These are phyloP conservation scores for Ursus arctos DNA, from an alignment of 2,113 vertebrate species.

Conservation along the genomic window DNA sequence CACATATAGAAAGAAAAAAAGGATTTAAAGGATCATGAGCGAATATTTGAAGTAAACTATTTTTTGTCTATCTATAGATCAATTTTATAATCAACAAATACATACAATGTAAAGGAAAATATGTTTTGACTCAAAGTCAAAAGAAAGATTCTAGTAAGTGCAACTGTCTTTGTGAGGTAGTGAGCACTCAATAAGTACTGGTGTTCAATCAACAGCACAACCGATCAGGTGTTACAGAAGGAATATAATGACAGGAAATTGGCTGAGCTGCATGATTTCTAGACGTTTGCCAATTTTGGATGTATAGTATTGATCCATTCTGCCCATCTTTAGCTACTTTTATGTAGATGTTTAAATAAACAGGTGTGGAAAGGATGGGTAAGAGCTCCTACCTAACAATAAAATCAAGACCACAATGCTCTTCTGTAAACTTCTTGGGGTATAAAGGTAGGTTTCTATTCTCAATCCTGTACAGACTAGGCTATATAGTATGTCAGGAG, in stretches of 20 bases:
- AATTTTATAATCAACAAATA: background rate
- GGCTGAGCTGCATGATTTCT: background rate
- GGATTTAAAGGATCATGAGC: background rate
- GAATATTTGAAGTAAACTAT: background rate
- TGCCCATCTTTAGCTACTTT: background rate
- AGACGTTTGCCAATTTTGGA: background rate
- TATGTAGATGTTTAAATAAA: background rate
- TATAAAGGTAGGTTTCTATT: background rate
- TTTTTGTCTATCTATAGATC: background rate
- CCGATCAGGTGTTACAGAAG: background rate
- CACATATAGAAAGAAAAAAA: background rate
- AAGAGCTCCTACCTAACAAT: background rate
- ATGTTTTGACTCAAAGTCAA: background rate
- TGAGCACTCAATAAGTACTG: background rate
- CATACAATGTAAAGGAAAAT: background rate
- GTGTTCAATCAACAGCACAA: background rate
- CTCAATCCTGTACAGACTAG: background rate
- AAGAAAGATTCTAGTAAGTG: background rate
- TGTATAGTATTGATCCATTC: background rate
- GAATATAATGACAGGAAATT: background rate
- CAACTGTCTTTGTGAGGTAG: background rate
- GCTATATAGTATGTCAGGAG: background rate
- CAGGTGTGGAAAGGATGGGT: background rate
- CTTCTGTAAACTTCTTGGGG: background rate
- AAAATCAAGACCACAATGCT: background rate